These are phyloP conservation scores for Paramormyrops hopkinsi DNA, from an alignment of 2,797 vertebrate species.

Conservation along the genomic window DNA sequence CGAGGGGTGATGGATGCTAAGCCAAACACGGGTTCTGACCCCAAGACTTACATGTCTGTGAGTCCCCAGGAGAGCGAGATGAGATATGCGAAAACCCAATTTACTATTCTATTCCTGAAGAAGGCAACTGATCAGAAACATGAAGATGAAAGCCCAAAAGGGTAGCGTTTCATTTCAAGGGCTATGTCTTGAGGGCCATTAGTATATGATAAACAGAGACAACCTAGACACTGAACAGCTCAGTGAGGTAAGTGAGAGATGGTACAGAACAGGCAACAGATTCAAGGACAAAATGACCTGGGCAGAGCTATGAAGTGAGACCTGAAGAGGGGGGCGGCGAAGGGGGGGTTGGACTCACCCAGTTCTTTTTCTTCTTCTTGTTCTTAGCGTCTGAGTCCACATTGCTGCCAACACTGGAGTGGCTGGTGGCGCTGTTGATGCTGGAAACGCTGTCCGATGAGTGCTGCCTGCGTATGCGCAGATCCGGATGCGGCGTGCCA, in stretches of 20 bases:
- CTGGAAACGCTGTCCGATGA: constrained; percentile 97
- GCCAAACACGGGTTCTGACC: background rate
- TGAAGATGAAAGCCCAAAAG: no score
- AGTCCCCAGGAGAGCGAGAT: background rate
- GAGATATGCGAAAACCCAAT: constrained; percentile 14
- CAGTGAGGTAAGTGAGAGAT: background rate
- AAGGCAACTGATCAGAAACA: constrained; percentile 40
- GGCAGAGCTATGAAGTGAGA: background rate
- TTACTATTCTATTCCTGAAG: constrained; percentile 42
- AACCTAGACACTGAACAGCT: background rate
- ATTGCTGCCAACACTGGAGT: constrained; percentile 94
- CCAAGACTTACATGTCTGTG: background rate
- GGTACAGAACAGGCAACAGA: background rate
- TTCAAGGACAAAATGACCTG: background rate
- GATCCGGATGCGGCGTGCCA: constrained; percentile 63
- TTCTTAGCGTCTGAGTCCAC: constrained; percentile 80
- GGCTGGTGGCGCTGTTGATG: constrained; percentile 90
- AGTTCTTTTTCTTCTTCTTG: constrained; percentile 98
- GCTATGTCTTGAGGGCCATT: no score
- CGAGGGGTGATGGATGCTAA: background rate
- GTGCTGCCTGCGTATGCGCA: constrained; percentile 88
- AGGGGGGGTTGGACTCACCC: constrained; percentile 65
- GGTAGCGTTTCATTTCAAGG: background rate
- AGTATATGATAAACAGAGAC: background rate
- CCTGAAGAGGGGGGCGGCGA: background rate